Evolutionary conservation across 2,888 invertebrate species (phyloP).

Genomic region (Temnothorax ravouxi): DNA sequence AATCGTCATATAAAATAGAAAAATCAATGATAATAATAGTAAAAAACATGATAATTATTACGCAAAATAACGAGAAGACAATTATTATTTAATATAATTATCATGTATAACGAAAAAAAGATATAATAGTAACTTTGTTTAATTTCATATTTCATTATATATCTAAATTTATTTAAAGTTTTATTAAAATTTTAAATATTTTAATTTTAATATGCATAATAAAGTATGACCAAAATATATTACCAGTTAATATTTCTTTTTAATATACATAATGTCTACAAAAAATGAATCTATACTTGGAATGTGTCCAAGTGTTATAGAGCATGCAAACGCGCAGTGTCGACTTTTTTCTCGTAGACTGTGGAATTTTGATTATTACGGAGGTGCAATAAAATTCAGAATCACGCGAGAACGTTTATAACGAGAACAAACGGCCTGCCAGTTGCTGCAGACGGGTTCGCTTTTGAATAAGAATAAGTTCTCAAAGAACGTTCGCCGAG

Average conservation of each 20-base stretch:
- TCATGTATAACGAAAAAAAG: not conserved
- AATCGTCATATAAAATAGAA: not conserved
- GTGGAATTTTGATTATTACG: constrained; percentile 11
- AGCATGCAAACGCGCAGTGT: not conserved
- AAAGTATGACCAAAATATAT: not conserved
- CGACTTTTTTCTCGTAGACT: not conserved
- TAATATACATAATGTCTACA: not conserved
- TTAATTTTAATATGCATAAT: constrained; percentile 8
- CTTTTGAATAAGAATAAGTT: constrained; percentile 48
- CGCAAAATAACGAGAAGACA: not conserved
- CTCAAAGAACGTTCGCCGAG: constrained; percentile 20
- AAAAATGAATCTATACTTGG: not conserved
- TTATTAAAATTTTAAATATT: not conserved
- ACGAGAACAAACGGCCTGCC: constrained; percentile 19
- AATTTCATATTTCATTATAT: not conserved
- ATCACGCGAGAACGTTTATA: constrained; percentile 12
- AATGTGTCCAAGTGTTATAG: not conserved
- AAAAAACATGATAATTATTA: not conserved
- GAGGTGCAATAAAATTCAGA: constrained; percentile 13
- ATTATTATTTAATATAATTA: not conserved
- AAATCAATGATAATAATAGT: not conserved
- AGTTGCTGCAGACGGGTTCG: not conserved
- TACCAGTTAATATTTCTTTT: not conserved
- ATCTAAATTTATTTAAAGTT: not conserved
- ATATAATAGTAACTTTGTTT: not conserved